These are phyloP conservation scores for Seira sanloemensis DNA, from an alignment of 2,888 invertebrate species.

Conservation along the genomic window DNA sequence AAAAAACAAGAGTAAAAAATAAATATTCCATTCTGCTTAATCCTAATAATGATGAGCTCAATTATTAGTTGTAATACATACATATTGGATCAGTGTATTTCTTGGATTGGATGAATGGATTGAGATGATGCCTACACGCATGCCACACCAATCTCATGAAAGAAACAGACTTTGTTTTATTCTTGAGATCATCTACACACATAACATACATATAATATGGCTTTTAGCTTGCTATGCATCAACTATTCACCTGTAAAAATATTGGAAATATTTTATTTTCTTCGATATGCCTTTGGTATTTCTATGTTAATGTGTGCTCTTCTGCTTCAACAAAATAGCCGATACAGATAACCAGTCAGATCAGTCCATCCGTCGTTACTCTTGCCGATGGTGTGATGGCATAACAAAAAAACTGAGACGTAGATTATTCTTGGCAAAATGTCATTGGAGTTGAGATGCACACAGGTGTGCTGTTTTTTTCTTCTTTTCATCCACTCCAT, in stretches of 20 bases:
- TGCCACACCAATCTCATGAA: no score
- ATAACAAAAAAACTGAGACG: conserved; percentile 38
- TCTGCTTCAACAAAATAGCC: conserved; percentile 26
- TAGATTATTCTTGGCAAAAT: conserved; percentile 63
- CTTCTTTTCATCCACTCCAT: conserved; percentile 30
- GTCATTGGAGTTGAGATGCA: conserved; percentile 54
- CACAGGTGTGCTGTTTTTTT: conserved; percentile 46
- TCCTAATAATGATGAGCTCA: conserved; percentile 32
- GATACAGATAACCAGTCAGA: conserved; percentile 36
- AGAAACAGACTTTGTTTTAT: no score
- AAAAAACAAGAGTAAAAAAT: conserved; percentile 50
- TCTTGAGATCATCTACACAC: neutral
- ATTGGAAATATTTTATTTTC: conserved; percentile 43
- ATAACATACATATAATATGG: neutral
- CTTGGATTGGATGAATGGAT: neutral
- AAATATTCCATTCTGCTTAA: conserved; percentile 43
- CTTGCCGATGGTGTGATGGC: neutral
- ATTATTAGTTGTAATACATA: conserved; percentile 14
- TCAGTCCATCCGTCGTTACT: conserved; percentile 31
- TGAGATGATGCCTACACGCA: neutral
- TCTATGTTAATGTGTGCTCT: conserved; percentile 35
- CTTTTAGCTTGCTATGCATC: conserved; percentile 3
- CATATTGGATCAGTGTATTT: neutral
- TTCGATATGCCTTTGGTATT: neutral
- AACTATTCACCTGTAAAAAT: conserved; percentile 51